Base-by-base conservation (phyloP, 2,113 vertebrate genomes). In the Serinus canaria region DNA sequence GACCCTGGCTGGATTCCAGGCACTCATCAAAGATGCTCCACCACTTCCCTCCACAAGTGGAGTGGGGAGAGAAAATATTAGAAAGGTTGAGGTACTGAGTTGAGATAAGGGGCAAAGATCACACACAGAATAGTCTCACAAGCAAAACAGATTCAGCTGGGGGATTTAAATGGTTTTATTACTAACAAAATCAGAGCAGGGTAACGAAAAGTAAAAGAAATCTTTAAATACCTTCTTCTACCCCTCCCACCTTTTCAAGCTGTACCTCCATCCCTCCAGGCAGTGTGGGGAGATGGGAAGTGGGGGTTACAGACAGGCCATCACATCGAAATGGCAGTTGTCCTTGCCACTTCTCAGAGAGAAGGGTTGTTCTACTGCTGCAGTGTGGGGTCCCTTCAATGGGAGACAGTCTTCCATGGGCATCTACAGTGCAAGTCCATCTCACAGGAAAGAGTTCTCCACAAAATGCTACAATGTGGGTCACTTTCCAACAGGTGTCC, bases 261-360 rank as follows among this genome's bases (percentile, higher is more conserved):
- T 41, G 3, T 24, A 41, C 4, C 20, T 49, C 15, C 5, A 24
- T 15, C 5, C 19, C 5, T 19, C n/a, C 43, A 75, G n/a, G 28
- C 2, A 3, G 24, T 35, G 15, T 30, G 30, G 12, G 35, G 24
- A 58, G 60, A 43, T 58, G 52, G 24, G 10, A 75, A 43, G 10
- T 15, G 25, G 8, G 25, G 4, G 19, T 67, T 49, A 49, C 19
- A 56, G 28, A 39, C 24, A 27, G 14, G 18, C 37, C 22, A 33
- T 31, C 28, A 28, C 60, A 30, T 9, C 39, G 39, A 39, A 39
- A 11, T 12, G 11, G 39, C 39, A 39, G 13, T 28, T 66, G 24
- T 21, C 37, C 43, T 16, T 41, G 13, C 52, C 0, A 0, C 30
- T 66, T 28, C 50, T 56, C 50, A 56, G 43, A 56, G 11, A 55